Base-by-base conservation (phyloP, 2,888 invertebrate species). In the Fragum whitleyi region DNA sequence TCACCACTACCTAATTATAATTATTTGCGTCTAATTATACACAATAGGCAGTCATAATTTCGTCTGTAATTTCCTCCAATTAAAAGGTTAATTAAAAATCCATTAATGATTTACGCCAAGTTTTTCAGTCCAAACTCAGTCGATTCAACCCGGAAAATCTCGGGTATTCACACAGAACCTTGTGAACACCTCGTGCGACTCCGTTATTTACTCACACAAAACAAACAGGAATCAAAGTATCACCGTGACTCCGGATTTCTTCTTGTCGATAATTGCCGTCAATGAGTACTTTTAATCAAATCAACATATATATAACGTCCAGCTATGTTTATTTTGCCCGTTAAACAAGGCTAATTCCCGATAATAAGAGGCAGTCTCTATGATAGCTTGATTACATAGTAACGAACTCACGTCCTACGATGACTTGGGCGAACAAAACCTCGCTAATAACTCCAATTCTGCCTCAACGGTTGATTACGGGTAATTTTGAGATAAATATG, bases 401-500 rank as follows among this genome's bases (percentile, higher is more conserved):
- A 55, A 16, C 74, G 67, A 70, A 79, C 79, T 86, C 79, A 77
- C 74, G 79, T 79, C 79, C 77, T 69, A 53, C 70, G 57, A 32
- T 21, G 65, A 53, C 70, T 70, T 55, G 70, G 36, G 55, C 32
- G 32, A 53, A 55, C 65, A 65, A 65, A 77, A 83, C 79, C 70
- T 69, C 39, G 62, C 78, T 83, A 83, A 86, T 85, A 82, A 79
- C 81, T 79, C 79, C 80, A 77, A 85, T 85, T 78, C 85, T 78
- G 74, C 72, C 74, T 72, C 69, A 68, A 62, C 53, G 67, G 71
- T 78, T 85, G 88, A 89, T 89, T 89, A 89, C 78, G 86, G 88
- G 87, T 89, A 89, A 89, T 89, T 89, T 89, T 77, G 85, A 86
- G 88, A 88, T 89, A 89, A 89, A 87, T 88, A 87, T 84, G 86